Evolutionary conservation across 2,113 vertebrate species (phyloP).

Genomic region (Microtus pennsylvanicus): DNA sequence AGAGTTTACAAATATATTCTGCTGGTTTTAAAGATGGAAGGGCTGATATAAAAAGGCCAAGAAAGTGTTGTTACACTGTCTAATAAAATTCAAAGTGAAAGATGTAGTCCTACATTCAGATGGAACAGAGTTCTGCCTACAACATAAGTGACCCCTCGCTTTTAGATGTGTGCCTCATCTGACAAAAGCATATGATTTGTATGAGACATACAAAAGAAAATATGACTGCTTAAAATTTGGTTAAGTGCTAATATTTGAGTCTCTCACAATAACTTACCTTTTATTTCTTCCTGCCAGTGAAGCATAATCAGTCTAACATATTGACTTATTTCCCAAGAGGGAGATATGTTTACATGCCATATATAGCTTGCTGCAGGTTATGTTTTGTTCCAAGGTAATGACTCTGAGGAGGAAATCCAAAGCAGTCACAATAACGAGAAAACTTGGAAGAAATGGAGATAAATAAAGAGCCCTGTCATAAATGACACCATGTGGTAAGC

Average conservation of each 20-base stretch:
- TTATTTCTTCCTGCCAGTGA: background rate
- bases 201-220: background rate
- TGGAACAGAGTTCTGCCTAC: background rate
- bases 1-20: background rate
- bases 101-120: background rate
- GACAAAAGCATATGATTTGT: background rate
- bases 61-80: background rate
- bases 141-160: background rate
- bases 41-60: background rate
- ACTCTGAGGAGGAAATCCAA: constrained; percentile 31
- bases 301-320: constrained; percentile 36
- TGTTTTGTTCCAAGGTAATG: constrained; percentile 59
- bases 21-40: background rate
- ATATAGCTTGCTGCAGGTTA: constrained; percentile 50
- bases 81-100: background rate
- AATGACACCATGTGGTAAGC: constrained; percentile 31
- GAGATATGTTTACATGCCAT: constrained; percentile 43
- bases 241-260: constrained; percentile 32
- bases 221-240: background rate
- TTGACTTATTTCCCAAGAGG: constrained; percentile 43
- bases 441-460: background rate
- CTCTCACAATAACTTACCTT: constrained; percentile 22
- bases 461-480: background rate
- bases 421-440: constrained; percentile 9
- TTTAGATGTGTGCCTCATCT: background rate